Evolutionary conservation across 2,888 invertebrate genomes (phyloP), one percentile per base, ranked within the genome.

Genomic region (Chymomyza procnemis): DNA sequence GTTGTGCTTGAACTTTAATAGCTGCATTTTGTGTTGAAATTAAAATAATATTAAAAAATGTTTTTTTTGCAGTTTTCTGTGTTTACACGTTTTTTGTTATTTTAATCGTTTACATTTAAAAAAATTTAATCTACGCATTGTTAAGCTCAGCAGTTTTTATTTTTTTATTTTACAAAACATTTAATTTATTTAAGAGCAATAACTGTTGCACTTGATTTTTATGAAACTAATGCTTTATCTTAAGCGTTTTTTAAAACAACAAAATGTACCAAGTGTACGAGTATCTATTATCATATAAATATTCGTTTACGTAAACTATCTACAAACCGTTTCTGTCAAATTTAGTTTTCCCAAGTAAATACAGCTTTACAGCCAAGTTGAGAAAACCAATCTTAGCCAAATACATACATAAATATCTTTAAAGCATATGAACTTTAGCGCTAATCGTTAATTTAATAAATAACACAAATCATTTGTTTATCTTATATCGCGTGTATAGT

Each of bases 81-180:
- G 16, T 9, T 8, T 47, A 47, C 16, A 16, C 14, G 2, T 50
- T 3, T 50, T 50, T 50, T 9, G 9, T 50, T 50, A 50, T 50
- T 50, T 41, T 50, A 50, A 14, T 50, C 16, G 22, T 54, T 21
- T 22, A 22, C 19, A 18, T 54, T 54, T 50, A 50, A 50, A 16
- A n/a, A 54, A 50, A 50, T 50, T 50, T 54, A 54, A 6, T 58
- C 58, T 64, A 64, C 58, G 58, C 58, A 12, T 52, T 19, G 26
- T 54, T 21, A 64, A 64, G 64, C 64, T 64, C 64, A 47, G 64
- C 50, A 58, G 34, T 62, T 55, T 46, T 55, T 46, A 54, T 54
- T 54, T 41, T 41, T 19, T 22, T 54, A 54, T 54, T 50, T 50
- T 50, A 50, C 50, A 50, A 50, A 50, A 18, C 50, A 19, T 41